Evolutionary conservation across 2,888 invertebrate species (phyloP).

Genomic region (Patella ulyssiponensis): DNA sequence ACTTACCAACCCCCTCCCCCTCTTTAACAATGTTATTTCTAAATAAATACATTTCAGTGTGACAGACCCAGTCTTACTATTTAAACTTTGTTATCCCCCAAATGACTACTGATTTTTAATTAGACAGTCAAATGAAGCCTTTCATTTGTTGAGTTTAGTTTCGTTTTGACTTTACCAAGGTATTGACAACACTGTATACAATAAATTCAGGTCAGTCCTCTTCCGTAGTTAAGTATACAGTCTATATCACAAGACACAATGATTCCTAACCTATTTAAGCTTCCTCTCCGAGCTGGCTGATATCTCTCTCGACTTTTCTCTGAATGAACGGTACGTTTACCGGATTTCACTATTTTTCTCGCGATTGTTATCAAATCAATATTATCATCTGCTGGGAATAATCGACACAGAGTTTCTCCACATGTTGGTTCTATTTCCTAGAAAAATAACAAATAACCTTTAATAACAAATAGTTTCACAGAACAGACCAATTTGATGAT

Average conservation of each 20-base stretch:
- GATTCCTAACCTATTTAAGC: conserved; percentile 42
- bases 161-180: too few relatives aligned
- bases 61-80: too few relatives aligned
- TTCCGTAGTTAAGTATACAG: conserved; percentile 7
- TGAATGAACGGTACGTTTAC: conserved; percentile 30
- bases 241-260: conserved; percentile 20
- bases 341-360: conserved; percentile 62
- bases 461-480: too few relatives aligned
- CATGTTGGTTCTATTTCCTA: conserved; percentile 97
- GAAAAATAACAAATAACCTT: conserved; percentile 15
- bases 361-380: conserved; percentile 68
- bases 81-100: too few relatives aligned
- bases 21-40: too few relatives aligned
- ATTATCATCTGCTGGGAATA: conserved; percentile 88
- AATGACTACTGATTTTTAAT: too few relatives aligned
- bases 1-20: too few relatives aligned
- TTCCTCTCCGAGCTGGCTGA: conserved; percentile 26
- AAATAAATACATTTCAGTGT: too few relatives aligned
- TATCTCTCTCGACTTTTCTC: conserved; percentile 29
- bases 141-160: too few relatives aligned
- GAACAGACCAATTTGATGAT: too few relatives aligned
- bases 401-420: conserved; percentile 92
- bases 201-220: conserved; percentile 18
- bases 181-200: not conserved
- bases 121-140: too few relatives aligned